These are phyloP conservation scores for Hoplodrina ambigua DNA, from an alignment of 2,888 invertebrate species.

Conservation along the genomic window DNA sequence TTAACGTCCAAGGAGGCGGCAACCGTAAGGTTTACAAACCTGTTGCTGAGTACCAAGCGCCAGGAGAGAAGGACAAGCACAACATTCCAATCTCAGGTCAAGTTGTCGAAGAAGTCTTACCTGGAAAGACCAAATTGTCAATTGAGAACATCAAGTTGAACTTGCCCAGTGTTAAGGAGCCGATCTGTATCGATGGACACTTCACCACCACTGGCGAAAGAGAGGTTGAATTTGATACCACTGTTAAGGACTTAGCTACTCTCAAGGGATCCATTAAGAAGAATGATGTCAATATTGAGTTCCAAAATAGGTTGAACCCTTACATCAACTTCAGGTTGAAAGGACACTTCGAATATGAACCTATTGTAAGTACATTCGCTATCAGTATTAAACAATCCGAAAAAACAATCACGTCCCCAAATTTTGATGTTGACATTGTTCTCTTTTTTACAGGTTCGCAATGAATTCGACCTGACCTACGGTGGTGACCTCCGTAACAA, in stretches of 20 bases:
- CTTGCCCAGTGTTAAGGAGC: constrained; percentile 80
- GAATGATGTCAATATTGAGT: constrained; percentile 84
- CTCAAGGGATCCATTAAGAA: constrained; percentile 85
- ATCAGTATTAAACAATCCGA: not conserved
- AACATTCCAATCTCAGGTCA: constrained; percentile 89
- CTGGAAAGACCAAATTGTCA: constrained; percentile 87
- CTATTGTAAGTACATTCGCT: constrained; percentile 75
- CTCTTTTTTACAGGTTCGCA: constrained; percentile 73
- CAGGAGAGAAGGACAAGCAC: constrained; percentile 85
- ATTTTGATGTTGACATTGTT: not conserved
- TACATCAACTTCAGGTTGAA: constrained; percentile 91
- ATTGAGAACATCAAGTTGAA: constrained; percentile 90
- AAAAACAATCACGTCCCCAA: not conserved
- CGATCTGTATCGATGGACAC: constrained; percentile 88
- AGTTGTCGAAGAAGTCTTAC: constrained; percentile 75
- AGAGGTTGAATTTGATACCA: constrained; percentile 86
- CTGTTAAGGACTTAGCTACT: constrained; percentile 86
- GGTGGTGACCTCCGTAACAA: constrained; percentile 91
- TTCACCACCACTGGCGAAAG: constrained; percentile 71
- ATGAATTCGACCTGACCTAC: constrained; percentile 90
- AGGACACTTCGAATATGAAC: constrained; percentile 86
- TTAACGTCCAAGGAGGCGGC: constrained; percentile 90
- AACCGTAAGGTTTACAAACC: constrained; percentile 91
- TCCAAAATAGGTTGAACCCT: constrained; percentile 91
- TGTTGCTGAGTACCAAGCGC: constrained; percentile 92